Evolutionary conservation across 2,888 invertebrate species (phyloP).

Genomic region (Calliphora vomitoria): DNA sequence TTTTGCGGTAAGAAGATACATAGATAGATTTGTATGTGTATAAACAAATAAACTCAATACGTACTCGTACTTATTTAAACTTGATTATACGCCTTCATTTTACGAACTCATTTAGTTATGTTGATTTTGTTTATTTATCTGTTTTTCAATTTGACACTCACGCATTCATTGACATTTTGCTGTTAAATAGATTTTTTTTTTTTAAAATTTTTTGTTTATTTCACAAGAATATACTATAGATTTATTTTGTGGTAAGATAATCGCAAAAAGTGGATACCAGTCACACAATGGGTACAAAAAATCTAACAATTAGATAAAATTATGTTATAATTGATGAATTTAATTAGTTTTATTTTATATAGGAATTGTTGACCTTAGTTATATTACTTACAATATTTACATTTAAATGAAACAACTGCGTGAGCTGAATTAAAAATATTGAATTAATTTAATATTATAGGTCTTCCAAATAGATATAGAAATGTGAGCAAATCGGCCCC

Average conservation of each 20-base stretch:
- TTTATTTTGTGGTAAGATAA: background rate
- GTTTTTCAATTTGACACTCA: constrained; percentile 63
- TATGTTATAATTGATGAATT: too few relatives aligned
- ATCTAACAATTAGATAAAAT: too few relatives aligned
- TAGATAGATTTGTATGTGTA: background rate
- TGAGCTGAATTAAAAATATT: too few relatives aligned
- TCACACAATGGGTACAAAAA: too few relatives aligned
- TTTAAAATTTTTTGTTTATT: constrained; percentile 20
- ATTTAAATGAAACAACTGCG: too few relatives aligned
- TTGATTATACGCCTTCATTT: constrained; percentile 66
- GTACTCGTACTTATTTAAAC: constrained; percentile 34
- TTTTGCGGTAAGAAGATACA: constrained; percentile 52
- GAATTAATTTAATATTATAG: too few relatives aligned
- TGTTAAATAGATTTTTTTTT: constrained; percentile 24
- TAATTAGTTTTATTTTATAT: too few relatives aligned
- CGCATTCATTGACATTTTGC: constrained; percentile 62
- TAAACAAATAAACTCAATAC: constrained; percentile 45
- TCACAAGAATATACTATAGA: constrained; percentile 22
- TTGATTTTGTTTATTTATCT: constrained; percentile 15
- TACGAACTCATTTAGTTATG: constrained; percentile 33
- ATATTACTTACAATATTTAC: too few relatives aligned
- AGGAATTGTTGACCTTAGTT: too few relatives aligned
- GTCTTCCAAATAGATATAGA: too few relatives aligned
- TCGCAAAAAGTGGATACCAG: too few relatives aligned
- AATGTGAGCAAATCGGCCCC: too few relatives aligned